Conservation (phyloP, 2,113 vertebrate species). For the Ammodramus savannarum region DNA sequence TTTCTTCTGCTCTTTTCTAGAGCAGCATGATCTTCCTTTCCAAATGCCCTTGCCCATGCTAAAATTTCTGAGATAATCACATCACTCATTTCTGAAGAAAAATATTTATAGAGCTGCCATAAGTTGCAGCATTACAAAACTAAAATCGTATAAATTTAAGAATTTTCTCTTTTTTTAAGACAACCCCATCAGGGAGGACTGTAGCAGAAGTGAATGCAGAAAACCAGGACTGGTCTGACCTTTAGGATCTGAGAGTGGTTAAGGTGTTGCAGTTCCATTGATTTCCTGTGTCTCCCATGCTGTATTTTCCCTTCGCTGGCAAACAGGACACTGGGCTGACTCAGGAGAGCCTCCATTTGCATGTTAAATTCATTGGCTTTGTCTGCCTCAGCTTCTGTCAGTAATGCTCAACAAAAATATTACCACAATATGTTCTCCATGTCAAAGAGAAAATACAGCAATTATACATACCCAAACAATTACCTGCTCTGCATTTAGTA, state of each 20-base stretch:
- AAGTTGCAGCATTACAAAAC: not conserved
- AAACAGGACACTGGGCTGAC: slow-evolving; percentile 21
- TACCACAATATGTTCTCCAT: not conserved
- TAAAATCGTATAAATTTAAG: rapidly evolving
- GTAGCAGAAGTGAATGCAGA: not conserved
- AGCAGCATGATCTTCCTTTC: not conserved
- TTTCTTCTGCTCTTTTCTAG: not conserved
- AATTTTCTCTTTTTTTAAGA: not conserved
- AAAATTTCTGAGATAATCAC: not conserved
- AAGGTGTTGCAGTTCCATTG: not conserved
- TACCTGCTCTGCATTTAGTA: not conserved
- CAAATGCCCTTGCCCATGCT: not conserved
- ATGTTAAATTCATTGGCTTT: slow-evolving; percentile 40
- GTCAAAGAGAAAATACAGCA: slow-evolving; percentile 15
- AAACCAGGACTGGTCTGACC: not conserved
- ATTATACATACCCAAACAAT: slow-evolving; percentile 3
- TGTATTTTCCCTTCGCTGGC: slow-evolving; percentile 30
- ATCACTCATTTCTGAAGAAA: not conserved
- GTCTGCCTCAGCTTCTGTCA: slow-evolving; percentile 29
- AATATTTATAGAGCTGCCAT: not conserved
- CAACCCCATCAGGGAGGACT: not conserved
- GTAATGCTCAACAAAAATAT: not conserved
- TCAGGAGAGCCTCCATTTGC: slow-evolving; percentile 1
- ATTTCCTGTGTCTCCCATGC: slow-evolving; percentile 29
- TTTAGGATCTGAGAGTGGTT: slow-evolving; percentile 5